Evolutionary conservation across 2,113 vertebrate genomes (phyloP), one percentile per base, ranked within the genome.

Genomic region (Puntigrus tetrazona): DNA sequence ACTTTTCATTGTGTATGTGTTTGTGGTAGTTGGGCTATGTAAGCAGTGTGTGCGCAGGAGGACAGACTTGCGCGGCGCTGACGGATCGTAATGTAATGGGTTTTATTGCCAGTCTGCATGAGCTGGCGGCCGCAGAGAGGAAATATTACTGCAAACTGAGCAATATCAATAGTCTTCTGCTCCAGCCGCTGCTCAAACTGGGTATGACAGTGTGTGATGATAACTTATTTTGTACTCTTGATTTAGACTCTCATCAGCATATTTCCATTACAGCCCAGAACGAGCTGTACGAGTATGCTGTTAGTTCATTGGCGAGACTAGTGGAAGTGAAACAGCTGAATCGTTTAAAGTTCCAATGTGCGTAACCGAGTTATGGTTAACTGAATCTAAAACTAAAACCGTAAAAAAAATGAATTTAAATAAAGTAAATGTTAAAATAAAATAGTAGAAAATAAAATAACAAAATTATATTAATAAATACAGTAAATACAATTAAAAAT

Each of bases 51-150:
- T 93, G 92, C 63, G 95, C 97, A 31, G 97, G 98, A 59, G 96
- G 96, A 61, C 92, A 89, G 82, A 91, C 88, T 61, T 98, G 95
- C 84, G 90, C 96, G 65, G 94, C 94, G 10, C 92, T 98, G 77
- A 94, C 95, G 2, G 97, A 99, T 91, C 94, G 92, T 86, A 99
- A 97, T 11, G 90, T 98, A 77, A 97, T 97, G 96, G 97, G 97
- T 80, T 97, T 97, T 90, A 97, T 97, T 31, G 96, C 96, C 90
- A 96, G 95, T 90, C 94, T 99, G 41, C 97, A 99, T 27, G 97
- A 99, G 89, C 92, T 99, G 91, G 97, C 96, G 2, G 92, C 97
- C 3, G 95, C 96, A 0, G 98, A 99, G 93, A 95, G 97, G 89
- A 95, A 91, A 87, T 97, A 97, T 93, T 98, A 99, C 93, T 95